Base-by-base conservation (phyloP, 2,888 invertebrate species). In the Drosophila ezoana region DNA sequence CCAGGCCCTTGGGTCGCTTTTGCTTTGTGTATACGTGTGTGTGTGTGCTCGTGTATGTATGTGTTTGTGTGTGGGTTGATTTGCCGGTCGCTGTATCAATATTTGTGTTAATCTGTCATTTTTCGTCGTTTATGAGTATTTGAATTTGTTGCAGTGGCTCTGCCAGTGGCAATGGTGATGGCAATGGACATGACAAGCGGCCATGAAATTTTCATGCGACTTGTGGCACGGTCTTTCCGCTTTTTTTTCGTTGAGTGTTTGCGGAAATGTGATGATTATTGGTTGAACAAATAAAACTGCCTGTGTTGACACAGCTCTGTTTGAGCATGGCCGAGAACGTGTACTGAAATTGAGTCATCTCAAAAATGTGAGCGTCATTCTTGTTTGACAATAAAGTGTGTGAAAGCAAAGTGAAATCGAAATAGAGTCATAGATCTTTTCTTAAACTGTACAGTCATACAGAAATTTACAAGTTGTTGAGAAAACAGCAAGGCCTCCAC, bases 91-190 rank as follows among this genome's bases (percentile, higher is more conserved):
- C 66, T 86, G 87, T 85, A 84, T 88, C 87, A 85, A 85, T 85
- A 85, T 85, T 85, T 86, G 87, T 79, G 76, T 88, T 86, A 88
- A 87, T 86, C 85, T 88, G 89, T 88, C 89, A 88, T 88, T 86
- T 86, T 81, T 86, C 84, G 76, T 83, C 84, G 81, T 81, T 86
- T 86, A 88, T 88, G 88, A 88, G 84, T 76, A 85, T 85, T 85
- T 85, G 87, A 85, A 79, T 81, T 76, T 69, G 76, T 63, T 81
- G 75, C 76, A 79, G 79, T 67, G 44, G 57, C 69, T 43, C 9
- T 45, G 47, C 4, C 53, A 20, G 37, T 48, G 61, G 38, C 60
- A 57, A 60, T 38, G 37, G 16, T 51, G 47, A 33, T 54, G 63
- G 48, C 63, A 45, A 57, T 53, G 62, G 33, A 51, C 57, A 37